These are phyloP conservation scores for Eurytoma adleriae DNA, from an alignment of 2,888 invertebrate genomes.

Conservation along the genomic window DNA sequence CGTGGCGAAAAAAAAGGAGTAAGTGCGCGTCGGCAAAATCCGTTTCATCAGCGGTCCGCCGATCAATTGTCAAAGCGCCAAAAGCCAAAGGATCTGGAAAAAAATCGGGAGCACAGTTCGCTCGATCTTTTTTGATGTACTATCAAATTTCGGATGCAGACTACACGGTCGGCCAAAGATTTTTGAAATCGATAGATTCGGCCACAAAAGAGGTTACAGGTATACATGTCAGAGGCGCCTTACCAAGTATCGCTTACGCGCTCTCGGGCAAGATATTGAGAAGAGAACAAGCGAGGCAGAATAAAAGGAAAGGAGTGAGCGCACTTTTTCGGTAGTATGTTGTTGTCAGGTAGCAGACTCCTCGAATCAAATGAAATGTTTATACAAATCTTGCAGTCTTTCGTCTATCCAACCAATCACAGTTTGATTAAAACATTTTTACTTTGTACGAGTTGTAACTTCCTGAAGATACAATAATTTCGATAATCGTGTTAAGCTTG, in stretches of 20 bases:
- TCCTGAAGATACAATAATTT: background rate
- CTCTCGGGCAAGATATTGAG: background rate
- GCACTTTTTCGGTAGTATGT: too few relatives aligned
- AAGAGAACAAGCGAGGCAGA: background rate
- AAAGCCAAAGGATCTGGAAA: slow-evolving; percentile 25
- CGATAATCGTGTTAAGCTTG: too few relatives aligned
- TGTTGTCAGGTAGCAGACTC: too few relatives aligned
- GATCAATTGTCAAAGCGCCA: slow-evolving; percentile 32
- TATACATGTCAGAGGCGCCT: slow-evolving; percentile 18
- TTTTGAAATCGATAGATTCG: slow-evolving; percentile 56
- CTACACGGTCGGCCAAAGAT: slow-evolving; percentile 58
- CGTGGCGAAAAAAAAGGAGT: background rate
- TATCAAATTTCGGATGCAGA: slow-evolving; percentile 60
- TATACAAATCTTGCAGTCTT: too few relatives aligned
- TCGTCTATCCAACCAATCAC: too few relatives aligned
- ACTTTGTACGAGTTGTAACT: background rate
- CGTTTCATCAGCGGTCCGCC: background rate
- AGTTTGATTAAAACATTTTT: too few relatives aligned
- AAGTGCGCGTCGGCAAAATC: background rate
- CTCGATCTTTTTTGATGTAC: slow-evolving; percentile 52
- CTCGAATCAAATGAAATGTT: too few relatives aligned
- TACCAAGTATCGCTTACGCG: slow-evolving; percentile 44
- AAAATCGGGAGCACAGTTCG: background rate
- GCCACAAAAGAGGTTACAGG: slow-evolving; percentile 34
- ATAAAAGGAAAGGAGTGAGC: too few relatives aligned